These are phyloP conservation scores for Arge pagana DNA, from an alignment of 2,888 invertebrate genomes.

Conservation along the genomic window DNA sequence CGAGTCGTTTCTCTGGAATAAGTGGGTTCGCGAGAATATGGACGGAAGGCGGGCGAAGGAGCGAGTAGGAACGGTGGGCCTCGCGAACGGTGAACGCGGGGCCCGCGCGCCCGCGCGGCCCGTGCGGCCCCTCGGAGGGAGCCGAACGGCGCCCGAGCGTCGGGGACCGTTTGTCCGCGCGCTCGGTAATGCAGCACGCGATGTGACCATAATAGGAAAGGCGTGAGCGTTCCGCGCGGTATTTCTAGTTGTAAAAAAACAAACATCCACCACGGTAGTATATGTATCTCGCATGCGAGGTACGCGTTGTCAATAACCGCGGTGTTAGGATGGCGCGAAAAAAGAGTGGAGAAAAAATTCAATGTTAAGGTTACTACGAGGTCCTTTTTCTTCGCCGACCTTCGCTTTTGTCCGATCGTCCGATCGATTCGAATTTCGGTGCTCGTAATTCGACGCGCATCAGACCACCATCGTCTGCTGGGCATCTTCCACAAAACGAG, in stretches of 20 bases:
- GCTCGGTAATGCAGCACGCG: slow-evolving; percentile 16
- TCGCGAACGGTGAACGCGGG: background rate
- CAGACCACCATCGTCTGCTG: too few relatives aligned
- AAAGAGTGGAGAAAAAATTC: slow-evolving; percentile 13
- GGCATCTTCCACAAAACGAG: too few relatives aligned
- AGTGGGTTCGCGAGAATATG: slow-evolving; percentile 14
- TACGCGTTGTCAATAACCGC: too few relatives aligned
- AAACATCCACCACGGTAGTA: background rate
- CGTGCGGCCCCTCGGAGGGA: background rate
- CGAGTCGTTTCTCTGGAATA: background rate
- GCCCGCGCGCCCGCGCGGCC: background rate
- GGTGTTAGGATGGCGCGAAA: too few relatives aligned
- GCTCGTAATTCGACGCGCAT: too few relatives aligned
- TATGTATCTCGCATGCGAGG: background rate
- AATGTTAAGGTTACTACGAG: slow-evolving; percentile 20
- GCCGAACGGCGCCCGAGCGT: slow-evolving; percentile 11
- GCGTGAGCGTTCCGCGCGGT: background rate
- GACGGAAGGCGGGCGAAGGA: background rate
- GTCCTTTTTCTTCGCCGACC: too few relatives aligned
- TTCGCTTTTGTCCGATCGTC: too few relatives aligned
- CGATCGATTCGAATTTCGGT: too few relatives aligned
- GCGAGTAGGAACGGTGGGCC: background rate
- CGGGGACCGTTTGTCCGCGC: slow-evolving; percentile 15
- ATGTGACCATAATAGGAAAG: slow-evolving; percentile 23
- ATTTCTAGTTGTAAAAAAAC: slow-evolving; percentile 1